phyloP scores from a whole-genome alignment of 2,797 vertebrate genomes.

The Cynodonichthys magdalenae region DNA sequence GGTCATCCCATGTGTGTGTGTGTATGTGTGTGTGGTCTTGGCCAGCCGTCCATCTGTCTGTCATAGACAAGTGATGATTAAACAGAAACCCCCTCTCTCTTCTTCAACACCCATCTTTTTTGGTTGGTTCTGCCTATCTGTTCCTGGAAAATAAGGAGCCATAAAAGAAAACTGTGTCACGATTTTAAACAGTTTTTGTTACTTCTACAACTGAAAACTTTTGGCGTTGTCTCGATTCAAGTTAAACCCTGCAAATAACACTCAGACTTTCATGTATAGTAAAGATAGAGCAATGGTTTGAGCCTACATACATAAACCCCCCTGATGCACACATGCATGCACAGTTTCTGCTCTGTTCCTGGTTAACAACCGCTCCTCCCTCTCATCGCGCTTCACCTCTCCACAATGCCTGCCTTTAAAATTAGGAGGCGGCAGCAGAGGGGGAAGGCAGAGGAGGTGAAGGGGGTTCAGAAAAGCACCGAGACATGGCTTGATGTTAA shows the following conservation, averaged over 20 bases:
- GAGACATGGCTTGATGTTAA: constrained; percentile 72
- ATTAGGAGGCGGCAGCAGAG: constrained; percentile 36
- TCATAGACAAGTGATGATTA: constrained; percentile 41
- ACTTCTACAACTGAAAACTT: too few relatives aligned
- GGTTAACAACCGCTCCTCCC: constrained; percentile 63
- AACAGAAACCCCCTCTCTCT: constrained; percentile 21
- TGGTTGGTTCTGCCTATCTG: constrained; percentile 13
- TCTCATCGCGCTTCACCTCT: constrained; percentile 64
- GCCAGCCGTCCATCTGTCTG: constrained; percentile 48
- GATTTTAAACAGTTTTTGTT: not conserved
- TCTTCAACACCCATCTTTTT: constrained; percentile 16
- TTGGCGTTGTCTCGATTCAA: too few relatives aligned
- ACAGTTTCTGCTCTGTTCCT: constrained; percentile 47
- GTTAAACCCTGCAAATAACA: too few relatives aligned
- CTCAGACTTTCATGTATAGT: too few relatives aligned
- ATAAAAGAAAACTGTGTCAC: not conserved
- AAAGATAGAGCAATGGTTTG: not conserved
- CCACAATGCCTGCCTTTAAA: constrained; percentile 70
- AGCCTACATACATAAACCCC: not conserved
- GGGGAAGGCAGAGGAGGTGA: constrained; percentile 45
- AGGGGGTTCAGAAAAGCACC: constrained; percentile 57
- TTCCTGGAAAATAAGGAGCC: constrained; percentile 1
- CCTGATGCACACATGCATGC: constrained; percentile 35
- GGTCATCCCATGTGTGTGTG: constrained; percentile 55
- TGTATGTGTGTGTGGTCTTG: constrained; percentile 36